These are phyloP conservation scores for Neotoxoptera formosana DNA, from an alignment of 1,140 invertebrate species.

Conservation along the genomic window DNA sequence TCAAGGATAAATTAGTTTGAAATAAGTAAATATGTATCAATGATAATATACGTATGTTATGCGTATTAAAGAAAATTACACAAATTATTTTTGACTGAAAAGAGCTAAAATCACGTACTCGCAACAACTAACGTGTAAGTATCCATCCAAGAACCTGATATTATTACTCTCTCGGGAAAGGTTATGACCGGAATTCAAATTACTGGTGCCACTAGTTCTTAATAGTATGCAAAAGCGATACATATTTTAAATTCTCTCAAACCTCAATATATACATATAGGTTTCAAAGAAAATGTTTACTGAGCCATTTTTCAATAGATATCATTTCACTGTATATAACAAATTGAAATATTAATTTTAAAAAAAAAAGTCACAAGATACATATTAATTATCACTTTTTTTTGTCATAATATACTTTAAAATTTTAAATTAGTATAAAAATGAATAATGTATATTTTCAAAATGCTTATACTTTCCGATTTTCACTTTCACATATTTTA, in stretches of 20 bases:
- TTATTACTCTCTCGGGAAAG: background rate
- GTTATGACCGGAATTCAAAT: background rate
- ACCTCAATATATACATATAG: background rate
- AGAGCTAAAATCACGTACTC: background rate
- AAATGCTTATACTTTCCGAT: too few species aligned
- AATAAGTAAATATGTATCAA: background rate
- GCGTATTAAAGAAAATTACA: background rate
- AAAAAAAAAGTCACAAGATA: too few species aligned
- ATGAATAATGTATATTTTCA: too few species aligned
- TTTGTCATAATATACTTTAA: too few species aligned
- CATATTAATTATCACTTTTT: too few species aligned
- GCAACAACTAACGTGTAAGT: background rate
- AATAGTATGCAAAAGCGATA: background rate
- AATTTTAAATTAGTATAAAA: too few species aligned
- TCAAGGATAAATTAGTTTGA: background rate
- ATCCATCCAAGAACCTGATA: background rate
- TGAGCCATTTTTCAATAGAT: background rate
- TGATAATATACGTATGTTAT: background rate
- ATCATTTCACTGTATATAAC: background rate
- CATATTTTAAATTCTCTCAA: background rate
- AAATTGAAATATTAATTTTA: too few species aligned
- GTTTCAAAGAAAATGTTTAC: background rate
- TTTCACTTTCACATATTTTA: too few species aligned
- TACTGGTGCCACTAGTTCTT: background rate
- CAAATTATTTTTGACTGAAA: background rate